Percentiles rank a stretch among this genome's conserved stretches.
Conservation (phyloP, 2,888 invertebrate species). For the Ischnura elegans region DNA sequence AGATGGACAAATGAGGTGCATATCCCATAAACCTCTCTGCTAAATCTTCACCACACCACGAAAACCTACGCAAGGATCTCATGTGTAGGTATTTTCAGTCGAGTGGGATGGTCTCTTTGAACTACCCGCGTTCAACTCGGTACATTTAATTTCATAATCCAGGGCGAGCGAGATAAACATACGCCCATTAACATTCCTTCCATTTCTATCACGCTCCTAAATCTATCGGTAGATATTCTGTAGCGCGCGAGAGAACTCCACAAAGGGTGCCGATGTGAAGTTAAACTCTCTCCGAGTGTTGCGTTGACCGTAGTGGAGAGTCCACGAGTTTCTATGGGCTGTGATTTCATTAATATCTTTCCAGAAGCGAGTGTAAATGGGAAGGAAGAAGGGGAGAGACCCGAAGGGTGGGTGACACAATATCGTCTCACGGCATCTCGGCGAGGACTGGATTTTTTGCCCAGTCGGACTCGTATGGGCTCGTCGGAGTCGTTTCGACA, state of each 20-base stretch:
- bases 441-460: too few species aligned
- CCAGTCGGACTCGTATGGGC: too few species aligned
- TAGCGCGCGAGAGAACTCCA: not conserved
- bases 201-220: not conserved
- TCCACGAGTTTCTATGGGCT: not conserved
- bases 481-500: not conserved
- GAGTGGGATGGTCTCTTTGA: too few species aligned
- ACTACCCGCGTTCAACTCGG: not conserved
- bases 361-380: not conserved
- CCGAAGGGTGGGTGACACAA: not conserved
- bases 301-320: constrained; percentile 9
- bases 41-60: too few species aligned
- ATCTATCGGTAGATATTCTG: not conserved
- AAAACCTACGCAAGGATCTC: too few species aligned
- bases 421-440: constrained; percentile 31
- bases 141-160: not conserved
- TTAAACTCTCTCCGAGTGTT: not conserved
- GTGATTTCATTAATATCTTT: not conserved
- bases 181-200: not conserved
- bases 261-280: not conserved
- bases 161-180: not conserved
- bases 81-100: too few species aligned
- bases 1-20: too few species aligned
- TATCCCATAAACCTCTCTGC: too few species aligned
- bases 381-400: not conserved